Evolutionary conservation across 2,113 vertebrate species (phyloP).

Genomic region (human): DNA sequence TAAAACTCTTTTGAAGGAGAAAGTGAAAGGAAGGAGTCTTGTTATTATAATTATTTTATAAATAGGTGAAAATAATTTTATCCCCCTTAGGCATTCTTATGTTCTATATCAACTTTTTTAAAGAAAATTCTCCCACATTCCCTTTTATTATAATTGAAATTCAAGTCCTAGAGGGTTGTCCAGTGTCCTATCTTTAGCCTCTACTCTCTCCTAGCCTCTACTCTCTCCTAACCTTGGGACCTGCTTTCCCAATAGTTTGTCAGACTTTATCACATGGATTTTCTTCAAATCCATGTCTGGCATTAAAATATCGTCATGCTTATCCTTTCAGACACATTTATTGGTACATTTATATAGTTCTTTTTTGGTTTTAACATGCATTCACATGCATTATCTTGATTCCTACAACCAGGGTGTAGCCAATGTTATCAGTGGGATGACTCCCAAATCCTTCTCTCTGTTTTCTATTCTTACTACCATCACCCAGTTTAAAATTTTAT

Average conservation of each 20-base stretch:
- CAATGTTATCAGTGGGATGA: background rate
- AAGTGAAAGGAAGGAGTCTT: background rate
- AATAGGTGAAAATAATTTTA: constrained; percentile 42
- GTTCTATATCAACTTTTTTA: background rate
- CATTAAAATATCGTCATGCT: background rate
- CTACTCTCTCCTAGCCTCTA: background rate
- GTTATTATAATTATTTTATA: constrained; percentile 4
- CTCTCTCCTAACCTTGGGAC: background rate
- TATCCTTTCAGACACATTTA: background rate
- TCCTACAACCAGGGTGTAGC: background rate
- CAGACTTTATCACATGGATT: background rate
- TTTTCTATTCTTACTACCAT: constrained; percentile 16
- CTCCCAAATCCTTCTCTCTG: background rate
- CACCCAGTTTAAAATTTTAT: constrained; percentile 19
- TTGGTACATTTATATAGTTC: background rate
- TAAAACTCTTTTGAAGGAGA: background rate
- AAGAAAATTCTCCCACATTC: background rate
- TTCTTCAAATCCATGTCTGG: background rate
- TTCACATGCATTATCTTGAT: background rate
- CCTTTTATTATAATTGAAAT: background rate
- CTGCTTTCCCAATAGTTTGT: background rate
- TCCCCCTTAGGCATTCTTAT: background rate
- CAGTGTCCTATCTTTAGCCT: background rate
- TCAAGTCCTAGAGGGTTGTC: background rate
- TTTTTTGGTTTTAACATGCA: background rate